These are phyloP conservation scores for Babyrousa celebensis DNA, from an alignment of 2,797 vertebrate genomes.

Conservation along the genomic window DNA sequence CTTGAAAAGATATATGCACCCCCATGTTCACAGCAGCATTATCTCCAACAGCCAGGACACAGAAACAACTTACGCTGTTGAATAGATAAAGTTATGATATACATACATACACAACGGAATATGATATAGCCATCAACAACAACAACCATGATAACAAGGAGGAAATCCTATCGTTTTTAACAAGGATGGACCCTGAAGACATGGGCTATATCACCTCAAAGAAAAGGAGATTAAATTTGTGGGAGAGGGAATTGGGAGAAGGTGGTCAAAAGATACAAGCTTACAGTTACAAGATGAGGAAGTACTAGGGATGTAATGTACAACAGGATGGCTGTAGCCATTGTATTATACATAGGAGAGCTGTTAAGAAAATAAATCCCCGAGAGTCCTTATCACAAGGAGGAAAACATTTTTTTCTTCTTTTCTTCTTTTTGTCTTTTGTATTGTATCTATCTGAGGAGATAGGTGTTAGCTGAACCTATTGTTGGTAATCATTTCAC, in stretches of 20 bases:
- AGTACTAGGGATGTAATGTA: background rate
- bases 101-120: background rate
- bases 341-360: background rate
- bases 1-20: background rate
- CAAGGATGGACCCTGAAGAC: background rate
- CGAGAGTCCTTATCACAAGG: background rate
- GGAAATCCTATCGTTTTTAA: background rate
- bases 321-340: background rate
- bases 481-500: no score
- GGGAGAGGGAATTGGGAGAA: background rate
- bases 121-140: background rate
- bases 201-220: background rate
- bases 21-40: background rate
- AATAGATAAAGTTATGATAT: no score
- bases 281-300: background rate
- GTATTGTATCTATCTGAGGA: no score
- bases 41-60: no score
- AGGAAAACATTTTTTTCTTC: background rate
- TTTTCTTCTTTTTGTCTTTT: no score
- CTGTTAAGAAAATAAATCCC: background rate
- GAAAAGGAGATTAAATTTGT: background rate
- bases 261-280: background rate
- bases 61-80: no score
- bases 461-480: no score
- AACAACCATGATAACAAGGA: no score